A percentile compares a stretch with the other conserved stretches of the same genome.
Evolutionary conservation across 1,140 invertebrate genomes (phyloP).

Genomic region (Sminthurides bifidus): DNA sequence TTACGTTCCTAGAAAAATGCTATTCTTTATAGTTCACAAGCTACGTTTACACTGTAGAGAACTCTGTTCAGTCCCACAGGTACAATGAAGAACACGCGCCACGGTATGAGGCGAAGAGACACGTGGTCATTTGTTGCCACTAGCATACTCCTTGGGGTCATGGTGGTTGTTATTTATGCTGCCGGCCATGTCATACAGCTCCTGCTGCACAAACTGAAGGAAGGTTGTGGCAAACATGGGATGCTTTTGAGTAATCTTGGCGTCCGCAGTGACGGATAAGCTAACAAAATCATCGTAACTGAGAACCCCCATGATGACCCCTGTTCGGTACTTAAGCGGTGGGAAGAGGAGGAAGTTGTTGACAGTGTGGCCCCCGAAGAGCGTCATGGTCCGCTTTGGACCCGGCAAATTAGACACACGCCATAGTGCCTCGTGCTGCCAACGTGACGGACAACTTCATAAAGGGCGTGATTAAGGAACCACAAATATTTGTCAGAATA

Average conservation of each 20-base stretch:
- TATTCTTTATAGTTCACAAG: too few relatives aligned
- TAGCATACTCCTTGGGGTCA: too few relatives aligned
- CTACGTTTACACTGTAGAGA: too few relatives aligned
- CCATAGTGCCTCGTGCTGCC: constrained; percentile 14
- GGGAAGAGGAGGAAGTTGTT: constrained; percentile 20
- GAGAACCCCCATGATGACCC: constrained; percentile 14
- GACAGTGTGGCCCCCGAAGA: constrained; percentile 21
- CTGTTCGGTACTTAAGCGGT: constrained; percentile 21
- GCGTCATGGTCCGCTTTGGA: constrained; percentile 10
- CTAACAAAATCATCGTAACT: constrained; percentile 18
- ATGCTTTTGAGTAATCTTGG: neutral
- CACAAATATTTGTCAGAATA: neutral
- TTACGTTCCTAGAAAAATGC: too few relatives aligned
- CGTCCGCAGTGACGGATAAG: constrained; percentile 17
- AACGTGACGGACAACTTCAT: constrained; percentile 10
- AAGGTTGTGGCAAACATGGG: constrained; percentile 4
- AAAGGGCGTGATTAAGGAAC: constrained; percentile 16
- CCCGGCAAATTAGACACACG: constrained; percentile 17
- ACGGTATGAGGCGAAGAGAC: too few relatives aligned
- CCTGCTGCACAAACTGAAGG: constrained; percentile 6
- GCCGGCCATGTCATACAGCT: constrained; percentile 5
- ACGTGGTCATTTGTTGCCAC: too few relatives aligned
- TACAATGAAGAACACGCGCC: too few relatives aligned
- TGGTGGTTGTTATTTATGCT: too few relatives aligned
- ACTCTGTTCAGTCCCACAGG: too few relatives aligned